Base-by-base conservation (phyloP, 2,888 invertebrate genomes). In the Euspilapteryx auroguttella region DNA sequence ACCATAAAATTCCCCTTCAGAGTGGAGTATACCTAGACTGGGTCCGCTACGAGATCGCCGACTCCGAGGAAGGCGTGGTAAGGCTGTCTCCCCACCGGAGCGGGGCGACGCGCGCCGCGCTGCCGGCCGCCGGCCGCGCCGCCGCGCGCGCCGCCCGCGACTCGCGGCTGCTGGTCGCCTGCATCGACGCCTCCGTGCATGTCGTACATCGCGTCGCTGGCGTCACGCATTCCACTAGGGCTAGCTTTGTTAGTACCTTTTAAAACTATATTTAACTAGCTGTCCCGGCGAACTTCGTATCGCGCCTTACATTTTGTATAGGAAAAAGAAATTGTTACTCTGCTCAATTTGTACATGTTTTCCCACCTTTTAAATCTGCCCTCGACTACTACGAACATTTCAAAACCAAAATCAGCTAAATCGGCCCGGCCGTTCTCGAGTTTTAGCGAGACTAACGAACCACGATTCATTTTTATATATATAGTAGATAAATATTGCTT, bases 151-250 rank as follows among this genome's bases (percentile, higher is more conserved):
- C 39, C 35, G 82, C 82, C 0, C 81, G 86, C 47, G 87, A 87
- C 55, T 82, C 86, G 43, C 84, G 86, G 42, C 63, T 94, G 6
- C 64, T 94, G 14, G 59, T 90, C 24, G 90, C 91, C 6, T 93
- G 93, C 47, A 87, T 89, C 27, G 93, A 94, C 65, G 89, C 89
- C 4, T 85, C 90, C 3, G 61, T 95, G 34, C 88, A 87, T 22
- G 64, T 94, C 13, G 81, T 90, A 42, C 91, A 94, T 65, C 79
- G 85, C 32, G 71, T 78, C 14, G 81, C 83, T 36, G 88, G 89
- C 25, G 79, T 87, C 1, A 91, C 88, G 4, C 84, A 84, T 48
- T 82, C 85, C 11, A 81, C 86, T 3, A 86, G 87, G 55, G 85
- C 88, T 30, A 83, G 87, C 30, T 88, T 94, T 69, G 92, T 92